phyloP scores from a whole-genome alignment of 2,888 invertebrate species.

The Drosophila suboccidentalis region DNA sequence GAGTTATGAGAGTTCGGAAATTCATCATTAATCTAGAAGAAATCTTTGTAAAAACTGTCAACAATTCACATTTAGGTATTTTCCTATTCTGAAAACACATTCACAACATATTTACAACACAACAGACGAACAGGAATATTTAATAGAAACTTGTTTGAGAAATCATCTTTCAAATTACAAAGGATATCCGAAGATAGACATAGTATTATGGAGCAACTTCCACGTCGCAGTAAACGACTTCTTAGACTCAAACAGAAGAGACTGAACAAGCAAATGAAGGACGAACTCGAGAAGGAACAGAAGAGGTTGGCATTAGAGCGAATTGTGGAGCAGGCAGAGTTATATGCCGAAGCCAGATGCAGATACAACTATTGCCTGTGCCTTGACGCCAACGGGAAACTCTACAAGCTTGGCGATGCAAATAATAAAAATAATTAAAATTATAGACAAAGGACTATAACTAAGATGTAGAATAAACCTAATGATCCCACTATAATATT shows the following conservation, averaged over 20 bases:
- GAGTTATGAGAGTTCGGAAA: too few species aligned
- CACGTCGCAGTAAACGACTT: background rate
- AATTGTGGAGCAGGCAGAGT: background rate
- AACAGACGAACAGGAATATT: background rate
- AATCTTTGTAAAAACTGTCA: background rate
- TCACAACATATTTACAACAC: background rate
- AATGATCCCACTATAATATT: too few species aligned
- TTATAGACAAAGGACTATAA: too few species aligned
- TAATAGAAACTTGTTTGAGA: background rate
- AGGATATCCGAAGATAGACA: background rate
- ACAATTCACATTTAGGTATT: background rate
- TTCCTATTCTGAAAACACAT: background rate
- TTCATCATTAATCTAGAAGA: too few species aligned
- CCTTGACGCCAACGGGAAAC: background rate
- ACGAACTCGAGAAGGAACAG: background rate
- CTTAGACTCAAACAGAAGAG: background rate
- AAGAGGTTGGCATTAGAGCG: background rate
- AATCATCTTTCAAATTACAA: background rate
- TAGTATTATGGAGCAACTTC: background rate
- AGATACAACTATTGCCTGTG: background rate
- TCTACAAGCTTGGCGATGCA: too few species aligned
- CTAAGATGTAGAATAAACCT: too few species aligned
- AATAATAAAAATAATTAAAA: too few species aligned
- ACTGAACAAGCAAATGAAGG: background rate
- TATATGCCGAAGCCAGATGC: background rate